These are phyloP conservation scores for Platycheirus rosarum DNA, from an alignment of 2,888 invertebrate species.

Conservation along the genomic window DNA sequence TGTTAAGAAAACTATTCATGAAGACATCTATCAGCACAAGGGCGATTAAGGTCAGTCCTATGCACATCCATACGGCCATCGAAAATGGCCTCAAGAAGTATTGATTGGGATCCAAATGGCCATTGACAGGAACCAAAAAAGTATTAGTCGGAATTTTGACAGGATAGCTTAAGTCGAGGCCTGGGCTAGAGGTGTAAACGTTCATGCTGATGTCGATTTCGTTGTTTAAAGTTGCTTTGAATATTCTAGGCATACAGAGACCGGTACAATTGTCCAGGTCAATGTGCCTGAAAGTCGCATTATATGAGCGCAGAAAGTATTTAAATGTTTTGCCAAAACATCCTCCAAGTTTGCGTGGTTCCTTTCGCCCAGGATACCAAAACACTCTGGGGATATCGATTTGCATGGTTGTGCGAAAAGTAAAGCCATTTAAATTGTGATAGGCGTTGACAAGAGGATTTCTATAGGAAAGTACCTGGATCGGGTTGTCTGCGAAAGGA, in stretches of 20 bases:
- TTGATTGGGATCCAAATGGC: constrained; percentile 12
- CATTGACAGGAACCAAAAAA: constrained; percentile 36
- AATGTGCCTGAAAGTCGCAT: constrained; percentile 26
- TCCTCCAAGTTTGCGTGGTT: neutral
- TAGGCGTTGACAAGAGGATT: constrained; percentile 10
- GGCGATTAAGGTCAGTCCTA: constrained; percentile 26
- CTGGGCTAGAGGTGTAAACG: neutral
- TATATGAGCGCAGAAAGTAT: constrained; percentile 20
- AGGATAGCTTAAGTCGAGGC: constrained; percentile 21
- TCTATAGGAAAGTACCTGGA: neutral
- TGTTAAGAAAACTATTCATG: neutral
- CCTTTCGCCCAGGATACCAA: neutral
- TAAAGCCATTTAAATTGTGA: constrained; percentile 27
- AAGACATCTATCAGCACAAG: constrained; percentile 25
- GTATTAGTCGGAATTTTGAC: neutral
- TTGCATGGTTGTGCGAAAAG: constrained; percentile 16
- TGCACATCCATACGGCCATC: constrained; percentile 8
- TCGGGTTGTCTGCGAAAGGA: constrained; percentile 14
- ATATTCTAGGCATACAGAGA: neutral
- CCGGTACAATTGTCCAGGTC: neutral
- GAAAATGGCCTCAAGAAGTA: constrained; percentile 41
- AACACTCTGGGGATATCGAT: constrained; percentile 7
- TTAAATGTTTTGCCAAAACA: constrained; percentile 7
- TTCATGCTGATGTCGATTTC: constrained; percentile 38
- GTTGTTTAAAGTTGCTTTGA: neutral